Base-by-base conservation (phyloP, 1,140 invertebrate species). In the Papilio polyxenes region DNA sequence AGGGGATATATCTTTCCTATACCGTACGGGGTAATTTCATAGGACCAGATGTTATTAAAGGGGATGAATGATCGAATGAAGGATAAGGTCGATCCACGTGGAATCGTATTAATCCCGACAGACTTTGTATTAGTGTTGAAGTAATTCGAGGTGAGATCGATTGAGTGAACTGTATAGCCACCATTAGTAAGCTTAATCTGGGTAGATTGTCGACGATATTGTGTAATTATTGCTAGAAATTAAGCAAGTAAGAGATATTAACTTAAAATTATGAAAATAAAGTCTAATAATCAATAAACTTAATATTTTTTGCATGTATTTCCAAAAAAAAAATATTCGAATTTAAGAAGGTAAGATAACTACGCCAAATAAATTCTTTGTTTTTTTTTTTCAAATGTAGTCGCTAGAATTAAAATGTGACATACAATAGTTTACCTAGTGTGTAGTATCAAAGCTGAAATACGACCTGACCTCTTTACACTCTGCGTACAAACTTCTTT, bases 21-120 rank as follows among this genome's bases (percentile, higher is more conserved):
- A 86, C 85, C 75, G 82, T 75, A 84, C 82, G 53, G 77, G 82
- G 86, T 85, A 87, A 87, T 87, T 86, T 87, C 83, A 85, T 86
- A 84, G 82, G 62, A 51, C 77, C 74, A 81, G 75, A 86, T 82
- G 83, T 82, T 88, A 85, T 85, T 88, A 85, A 84, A 80, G 59
- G 82, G 85, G 81, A 82, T 76, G 80, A 87, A 85, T 85, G 85
- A 85, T 84, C 81, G 83, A 80, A 86, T 83, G 20, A 69, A 75
- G 75, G 81, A 84, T 81, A 81, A 82, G 72, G 40, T 75, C 80
- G 83, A 83, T 80, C 83, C 84, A 82, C 80, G 80, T 83, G 82
- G 44, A 83, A 84, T 80, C 53, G 78, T 78, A 85, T 86, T 84
- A 87, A 86, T 86, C 82, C 59, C 23, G 48, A 53, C 80, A 81